A percentile compares a stretch with the other conserved stretches of the same genome.
Evolutionary conservation across 2,113 vertebrate species (phyloP).

Genomic region (Eidolon helvum): DNA sequence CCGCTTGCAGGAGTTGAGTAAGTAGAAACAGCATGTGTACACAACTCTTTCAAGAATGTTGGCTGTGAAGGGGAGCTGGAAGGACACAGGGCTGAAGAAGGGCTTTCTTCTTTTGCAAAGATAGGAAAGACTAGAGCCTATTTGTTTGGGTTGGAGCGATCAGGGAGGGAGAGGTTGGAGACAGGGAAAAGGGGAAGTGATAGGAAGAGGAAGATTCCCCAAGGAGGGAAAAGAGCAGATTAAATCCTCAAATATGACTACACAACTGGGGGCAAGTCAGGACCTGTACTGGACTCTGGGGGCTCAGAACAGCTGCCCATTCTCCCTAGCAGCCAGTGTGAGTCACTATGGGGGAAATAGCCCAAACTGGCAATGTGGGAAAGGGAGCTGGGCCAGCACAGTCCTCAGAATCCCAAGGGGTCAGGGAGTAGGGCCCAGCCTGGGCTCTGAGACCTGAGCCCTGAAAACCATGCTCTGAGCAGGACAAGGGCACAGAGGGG

Average conservation of each 20-base stretch:
- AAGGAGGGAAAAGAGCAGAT: neutral
- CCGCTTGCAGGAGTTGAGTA: neutral
- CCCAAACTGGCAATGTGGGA: constrained; percentile 44
- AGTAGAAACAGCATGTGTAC: neutral
- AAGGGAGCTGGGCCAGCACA: constrained; percentile 23
- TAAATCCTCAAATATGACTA: constrained; percentile 26
- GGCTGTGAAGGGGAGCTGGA: constrained; percentile 17
- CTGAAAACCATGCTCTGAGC: neutral
- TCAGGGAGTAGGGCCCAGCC: neutral
- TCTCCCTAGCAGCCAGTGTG: constrained; percentile 19
- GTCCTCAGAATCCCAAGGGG: constrained; percentile 22
- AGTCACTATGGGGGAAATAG: constrained; percentile 54
- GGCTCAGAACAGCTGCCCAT: constrained; percentile 54
- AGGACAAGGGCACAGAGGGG: neutral
- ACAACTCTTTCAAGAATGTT: constrained; percentile 38
- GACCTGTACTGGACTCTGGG: constrained; percentile 40
- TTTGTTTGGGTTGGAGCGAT: constrained; percentile 29
- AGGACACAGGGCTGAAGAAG: neutral
- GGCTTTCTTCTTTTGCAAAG: constrained; percentile 41
- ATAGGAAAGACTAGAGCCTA: constrained; percentile 44
- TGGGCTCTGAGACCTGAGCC: neutral
- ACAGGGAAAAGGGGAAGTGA: neutral
- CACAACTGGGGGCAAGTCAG: constrained; percentile 20
- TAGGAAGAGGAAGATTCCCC: neutral
- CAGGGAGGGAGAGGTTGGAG: constrained; percentile 8